Base-by-base conservation (phyloP, 2,888 invertebrate species). In the Spilosoma lubricipeda region DNA sequence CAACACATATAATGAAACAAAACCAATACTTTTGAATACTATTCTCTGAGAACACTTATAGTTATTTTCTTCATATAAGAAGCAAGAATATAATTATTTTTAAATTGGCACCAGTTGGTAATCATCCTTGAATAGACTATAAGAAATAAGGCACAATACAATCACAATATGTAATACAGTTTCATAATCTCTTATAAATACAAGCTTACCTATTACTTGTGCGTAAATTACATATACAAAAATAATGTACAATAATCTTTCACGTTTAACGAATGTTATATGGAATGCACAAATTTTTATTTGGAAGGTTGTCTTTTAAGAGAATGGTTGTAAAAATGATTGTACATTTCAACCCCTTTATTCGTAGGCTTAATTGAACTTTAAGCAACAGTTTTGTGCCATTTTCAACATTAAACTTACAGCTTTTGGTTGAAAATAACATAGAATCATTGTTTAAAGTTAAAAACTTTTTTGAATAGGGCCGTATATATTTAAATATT, bases 51-150 rank as follows among this genome's bases (percentile, higher is more conserved):
- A 70, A 65, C 74, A 83, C 76, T 73, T 33, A 71, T n/a, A 66
- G 74, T 70, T 72, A 64, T 39, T 75, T 70, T 79, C 66, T 68
- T 33, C 48, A 33, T 69, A n/a, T n/a, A 74, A 67, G 70, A 48
- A 80, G 67, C 72, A 64, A 73, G 72, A 72, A 48, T 76, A 77
- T 77, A 80, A 80, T 75, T 63, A 84, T 84, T 84, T 88, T 86
- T 82, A 87, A 88, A 92, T 94, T 94, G 94, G 94, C 94, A 94
- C 94, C 91, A 90, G 72, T 85, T 91, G 92, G 92, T 93, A 91
- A 91, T 90, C 87, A 77, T 82, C 75, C 72, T 76, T 85, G 80
- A 89, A 79, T 83, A 80, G 77, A 74, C 68, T 77, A 79, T 82
- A 85, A 89, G 88, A 70, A 88, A 91, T 91, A 93, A 93, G 93